A percentile compares a stretch with the other conserved stretches of the same genome.
Evolutionary conservation across 2,113 vertebrate species (phyloP).

Genomic region (Solenodon paradoxus): DNA sequence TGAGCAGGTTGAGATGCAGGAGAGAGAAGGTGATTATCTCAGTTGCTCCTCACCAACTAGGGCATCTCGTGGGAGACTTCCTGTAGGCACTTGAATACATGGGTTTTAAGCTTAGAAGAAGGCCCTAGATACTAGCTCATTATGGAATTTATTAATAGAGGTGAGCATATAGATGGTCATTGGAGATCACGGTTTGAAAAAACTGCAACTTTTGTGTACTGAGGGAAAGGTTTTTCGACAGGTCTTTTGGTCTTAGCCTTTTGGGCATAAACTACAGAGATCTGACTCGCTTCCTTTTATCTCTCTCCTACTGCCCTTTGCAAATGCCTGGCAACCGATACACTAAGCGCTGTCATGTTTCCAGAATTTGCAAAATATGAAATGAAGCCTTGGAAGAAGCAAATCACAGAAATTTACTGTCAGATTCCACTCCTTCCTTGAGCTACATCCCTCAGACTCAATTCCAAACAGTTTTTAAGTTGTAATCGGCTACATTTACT

Average conservation of each 20-base stretch:
- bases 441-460: neutral
- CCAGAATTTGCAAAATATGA: neutral
- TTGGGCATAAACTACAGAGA: neutral
- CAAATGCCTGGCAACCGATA: neutral
- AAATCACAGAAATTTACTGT: neutral
- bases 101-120: neutral
- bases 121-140: neutral
- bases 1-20: neutral
- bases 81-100: neutral
- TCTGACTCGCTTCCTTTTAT: neutral
- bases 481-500: neutral
- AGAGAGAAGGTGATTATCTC: neutral
- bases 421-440: neutral
- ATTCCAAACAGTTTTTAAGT: neutral
- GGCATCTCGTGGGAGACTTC: neutral
- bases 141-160: neutral
- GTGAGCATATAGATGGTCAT: accelerated
- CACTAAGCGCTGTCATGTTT: neutral
- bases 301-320: neutral
- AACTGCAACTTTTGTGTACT: neutral
- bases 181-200: neutral
- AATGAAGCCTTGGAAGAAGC: neutral
- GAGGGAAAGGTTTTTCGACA: neutral
- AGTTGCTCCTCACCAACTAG: too few relatives aligned
- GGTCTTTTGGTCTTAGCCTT: neutral